Percentiles rank a stretch among this genome's conserved stretches.
phyloP scores from a whole-genome alignment of 2,113 vertebrate genomes.

The Tringa solitaria region DNA sequence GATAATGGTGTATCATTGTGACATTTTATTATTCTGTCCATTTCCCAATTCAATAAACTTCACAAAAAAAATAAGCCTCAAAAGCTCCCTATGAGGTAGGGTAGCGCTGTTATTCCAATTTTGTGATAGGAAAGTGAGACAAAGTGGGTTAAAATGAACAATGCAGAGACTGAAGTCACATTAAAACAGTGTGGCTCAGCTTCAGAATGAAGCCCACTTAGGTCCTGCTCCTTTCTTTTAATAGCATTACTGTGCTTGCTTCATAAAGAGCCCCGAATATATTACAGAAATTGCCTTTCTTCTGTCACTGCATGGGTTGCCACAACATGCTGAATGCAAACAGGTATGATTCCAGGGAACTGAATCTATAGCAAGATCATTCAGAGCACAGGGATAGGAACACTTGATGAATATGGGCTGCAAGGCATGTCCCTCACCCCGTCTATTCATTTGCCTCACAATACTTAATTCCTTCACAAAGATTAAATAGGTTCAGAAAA shows the following conservation, averaged over 20 bases:
- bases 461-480: background rate
- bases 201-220: background rate
- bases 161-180: background rate
- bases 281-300: background rate
- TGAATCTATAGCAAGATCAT: background rate
- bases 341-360: background rate
- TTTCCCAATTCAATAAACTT: background rate
- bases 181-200: background rate
- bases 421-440: background rate
- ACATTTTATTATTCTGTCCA: background rate
- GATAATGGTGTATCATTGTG: background rate
- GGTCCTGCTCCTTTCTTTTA: background rate
- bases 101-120: background rate
- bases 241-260: background rate
- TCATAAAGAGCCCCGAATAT: background rate
- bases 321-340: background rate
- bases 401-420: background rate
- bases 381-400: background rate
- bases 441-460: background rate
- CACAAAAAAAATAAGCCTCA: background rate
- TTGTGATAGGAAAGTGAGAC: background rate
- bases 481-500: background rate
- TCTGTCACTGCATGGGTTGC: background rate
- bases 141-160: background rate
- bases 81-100: background rate